Conservation (phyloP, 2,797 vertebrate species). For the Gobionotothen gibberifrons region DNA sequence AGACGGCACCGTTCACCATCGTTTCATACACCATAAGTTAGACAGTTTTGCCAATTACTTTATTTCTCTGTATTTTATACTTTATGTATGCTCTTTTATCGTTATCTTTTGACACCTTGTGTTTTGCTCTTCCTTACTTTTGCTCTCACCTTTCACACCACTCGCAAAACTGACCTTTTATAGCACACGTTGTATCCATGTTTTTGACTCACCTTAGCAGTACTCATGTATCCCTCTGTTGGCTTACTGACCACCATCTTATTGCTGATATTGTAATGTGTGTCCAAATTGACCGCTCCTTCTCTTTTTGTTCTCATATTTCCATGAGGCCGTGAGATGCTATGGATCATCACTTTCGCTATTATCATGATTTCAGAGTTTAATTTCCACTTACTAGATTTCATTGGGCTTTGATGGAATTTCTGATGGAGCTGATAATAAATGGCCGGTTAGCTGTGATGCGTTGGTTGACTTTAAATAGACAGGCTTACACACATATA, state of each 20-base stretch:
- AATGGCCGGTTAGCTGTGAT: not conserved
- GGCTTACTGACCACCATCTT: not conserved
- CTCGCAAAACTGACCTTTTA: slow-evolving; percentile 46
- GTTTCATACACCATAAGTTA: not conserved
- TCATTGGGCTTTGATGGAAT: slow-evolving; percentile 65
- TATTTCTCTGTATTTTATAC: slow-evolving; percentile 35
- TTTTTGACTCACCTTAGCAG: not conserved
- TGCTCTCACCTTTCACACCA: slow-evolving; percentile 34
- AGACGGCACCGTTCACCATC: too few relatives aligned
- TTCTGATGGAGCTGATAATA: slow-evolving; percentile 59
- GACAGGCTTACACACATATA: not conserved
- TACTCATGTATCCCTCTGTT: slow-evolving; percentile 20
- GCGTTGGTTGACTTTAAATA: not conserved
- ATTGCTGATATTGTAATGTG: not conserved
- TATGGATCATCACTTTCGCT: slow-evolving; percentile 35
- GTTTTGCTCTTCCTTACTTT: slow-evolving; percentile 3
- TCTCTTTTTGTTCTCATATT: slow-evolving; percentile 26
- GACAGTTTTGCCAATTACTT: slow-evolving; percentile 28
- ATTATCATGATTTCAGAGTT: slow-evolving; percentile 33
- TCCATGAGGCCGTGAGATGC: not conserved
- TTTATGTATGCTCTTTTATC: slow-evolving; percentile 29
- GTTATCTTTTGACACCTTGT: not conserved
- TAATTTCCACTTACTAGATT: slow-evolving; percentile 62
- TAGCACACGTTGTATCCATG: not conserved
- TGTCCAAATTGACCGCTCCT: not conserved